These are phyloP conservation scores for Drosophila borborema DNA, from an alignment of 2,888 invertebrate genomes.

Conservation along the genomic window DNA sequence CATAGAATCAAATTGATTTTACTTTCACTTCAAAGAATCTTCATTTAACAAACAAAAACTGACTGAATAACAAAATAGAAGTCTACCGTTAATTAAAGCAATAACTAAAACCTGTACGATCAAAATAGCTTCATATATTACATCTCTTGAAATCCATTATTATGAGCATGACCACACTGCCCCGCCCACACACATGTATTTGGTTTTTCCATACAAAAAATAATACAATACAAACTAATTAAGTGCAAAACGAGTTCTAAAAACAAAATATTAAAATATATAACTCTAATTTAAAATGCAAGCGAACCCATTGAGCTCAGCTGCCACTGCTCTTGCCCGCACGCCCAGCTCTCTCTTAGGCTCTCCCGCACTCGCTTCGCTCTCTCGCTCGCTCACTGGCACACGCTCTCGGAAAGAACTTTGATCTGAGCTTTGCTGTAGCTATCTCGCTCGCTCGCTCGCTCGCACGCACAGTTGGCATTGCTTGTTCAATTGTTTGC, in stretches of 20 bases:
- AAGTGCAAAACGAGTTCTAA: slow-evolving; percentile 59
- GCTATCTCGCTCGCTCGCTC: background rate
- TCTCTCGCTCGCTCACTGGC: background rate
- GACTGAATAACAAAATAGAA: background rate
- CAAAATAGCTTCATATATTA: background rate
- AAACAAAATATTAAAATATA: slow-evolving; percentile 9
- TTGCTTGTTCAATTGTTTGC: background rate
- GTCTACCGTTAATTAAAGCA: background rate
- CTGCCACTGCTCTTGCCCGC: background rate
- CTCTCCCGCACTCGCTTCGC: background rate
- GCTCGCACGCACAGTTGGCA: background rate
- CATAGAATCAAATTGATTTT: background rate
- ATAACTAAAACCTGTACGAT: background rate
- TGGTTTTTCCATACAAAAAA: background rate
- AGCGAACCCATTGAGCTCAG: background rate
- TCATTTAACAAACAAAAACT: background rate
- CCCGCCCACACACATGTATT: slow-evolving; percentile 7
- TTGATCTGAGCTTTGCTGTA: background rate
- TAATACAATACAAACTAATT: slow-evolving; percentile 3
- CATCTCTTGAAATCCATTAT: background rate
- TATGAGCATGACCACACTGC: background rate
- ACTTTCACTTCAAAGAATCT: background rate
- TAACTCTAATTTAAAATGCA: slow-evolving; percentile 28
- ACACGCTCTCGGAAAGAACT: background rate
- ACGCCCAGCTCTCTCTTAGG: no score